phyloP scores from a whole-genome alignment of 2,113 vertebrate genomes.

The Apodemus speciosus region DNA sequence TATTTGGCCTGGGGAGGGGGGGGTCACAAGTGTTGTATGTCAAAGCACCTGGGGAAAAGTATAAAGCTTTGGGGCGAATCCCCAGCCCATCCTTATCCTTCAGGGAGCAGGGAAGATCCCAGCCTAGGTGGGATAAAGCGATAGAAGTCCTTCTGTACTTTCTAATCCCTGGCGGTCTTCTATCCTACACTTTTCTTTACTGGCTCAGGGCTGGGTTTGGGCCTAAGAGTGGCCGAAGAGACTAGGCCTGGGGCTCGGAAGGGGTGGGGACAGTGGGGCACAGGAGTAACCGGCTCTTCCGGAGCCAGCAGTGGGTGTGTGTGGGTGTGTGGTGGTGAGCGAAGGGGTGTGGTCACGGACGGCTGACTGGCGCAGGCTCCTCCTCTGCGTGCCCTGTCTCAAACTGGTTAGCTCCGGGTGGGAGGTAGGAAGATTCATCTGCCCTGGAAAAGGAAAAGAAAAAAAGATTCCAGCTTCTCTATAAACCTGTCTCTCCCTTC shows the following conservation, averaged over 20 bases:
- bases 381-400: background rate
- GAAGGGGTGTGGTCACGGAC: slow-evolving; percentile 60
- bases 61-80: slow-evolving; percentile 47
- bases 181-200: background rate
- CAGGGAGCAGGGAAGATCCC: background rate
- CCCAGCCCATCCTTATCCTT: slow-evolving; percentile 12
- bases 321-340: slow-evolving; percentile 65
- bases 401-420: background rate
- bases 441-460: slow-evolving; percentile 33
- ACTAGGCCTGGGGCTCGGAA: slow-evolving; percentile 76
- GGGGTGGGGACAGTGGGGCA: slow-evolving; percentile 72
- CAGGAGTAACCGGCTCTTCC: slow-evolving; percentile 81
- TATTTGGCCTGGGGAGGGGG: background rate
- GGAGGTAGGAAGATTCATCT: slow-evolving; percentile 46
- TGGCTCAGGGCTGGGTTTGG: background rate
- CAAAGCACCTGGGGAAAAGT: slow-evolving; percentile 45
- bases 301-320: slow-evolving; percentile 71
- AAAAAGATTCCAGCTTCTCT: background rate
- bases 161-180: slow-evolving; percentile 19
- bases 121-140: slow-evolving; percentile 11
- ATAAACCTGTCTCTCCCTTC: background rate
- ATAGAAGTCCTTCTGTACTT: background rate
- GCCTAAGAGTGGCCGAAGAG: slow-evolving; percentile 69
- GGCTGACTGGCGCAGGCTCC: slow-evolving; percentile 54
- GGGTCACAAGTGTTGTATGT: slow-evolving; percentile 46